phyloP scores from a whole-genome alignment of 2,888 invertebrate genomes.

The Anarsia innoxiella region DNA sequence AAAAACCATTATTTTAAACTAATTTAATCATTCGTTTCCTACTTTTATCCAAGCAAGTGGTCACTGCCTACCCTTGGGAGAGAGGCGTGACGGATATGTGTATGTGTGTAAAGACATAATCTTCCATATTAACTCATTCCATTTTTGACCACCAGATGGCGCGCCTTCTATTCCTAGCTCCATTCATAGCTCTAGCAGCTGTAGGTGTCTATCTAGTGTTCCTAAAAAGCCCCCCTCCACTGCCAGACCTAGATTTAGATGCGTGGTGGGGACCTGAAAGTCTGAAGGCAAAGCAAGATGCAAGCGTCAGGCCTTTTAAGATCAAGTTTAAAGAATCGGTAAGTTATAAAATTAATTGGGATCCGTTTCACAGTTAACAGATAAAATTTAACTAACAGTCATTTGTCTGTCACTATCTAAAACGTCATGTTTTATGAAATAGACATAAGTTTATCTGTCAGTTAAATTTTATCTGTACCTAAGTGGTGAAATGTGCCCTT shows the following conservation, averaged over 20 bases:
- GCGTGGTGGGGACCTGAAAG: slow-evolving; percentile 77
- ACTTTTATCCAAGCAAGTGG: too few relatives aligned
- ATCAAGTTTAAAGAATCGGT: slow-evolving; percentile 76
- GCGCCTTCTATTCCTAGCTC: not conserved
- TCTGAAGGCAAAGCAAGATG: slow-evolving; percentile 59
- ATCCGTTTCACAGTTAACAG: too few relatives aligned
- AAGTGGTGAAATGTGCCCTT: not conserved
- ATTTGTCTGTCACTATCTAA: not conserved
- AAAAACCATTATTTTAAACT: too few relatives aligned
- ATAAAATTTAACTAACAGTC: not conserved
- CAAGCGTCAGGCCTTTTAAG: slow-evolving; percentile 74
- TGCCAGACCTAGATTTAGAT: slow-evolving; percentile 36
- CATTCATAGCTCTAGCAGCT: not conserved
- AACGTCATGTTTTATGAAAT: not conserved
- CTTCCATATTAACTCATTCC: too few relatives aligned
- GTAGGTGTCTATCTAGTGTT: slow-evolving; percentile 1
- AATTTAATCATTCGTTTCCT: too few relatives aligned
- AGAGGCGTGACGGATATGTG: too few relatives aligned
- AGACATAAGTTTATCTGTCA: not conserved
- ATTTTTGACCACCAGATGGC: slow-evolving; percentile 2
- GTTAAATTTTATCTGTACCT: not conserved
- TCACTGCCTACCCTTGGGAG: too few relatives aligned
- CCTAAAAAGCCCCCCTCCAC: slow-evolving; percentile 19
- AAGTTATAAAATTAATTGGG: too few relatives aligned
- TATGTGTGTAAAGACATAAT: too few relatives aligned